Conservation (phyloP, 2,888 invertebrate genomes). For the Augochlorella aurata region DNA sequence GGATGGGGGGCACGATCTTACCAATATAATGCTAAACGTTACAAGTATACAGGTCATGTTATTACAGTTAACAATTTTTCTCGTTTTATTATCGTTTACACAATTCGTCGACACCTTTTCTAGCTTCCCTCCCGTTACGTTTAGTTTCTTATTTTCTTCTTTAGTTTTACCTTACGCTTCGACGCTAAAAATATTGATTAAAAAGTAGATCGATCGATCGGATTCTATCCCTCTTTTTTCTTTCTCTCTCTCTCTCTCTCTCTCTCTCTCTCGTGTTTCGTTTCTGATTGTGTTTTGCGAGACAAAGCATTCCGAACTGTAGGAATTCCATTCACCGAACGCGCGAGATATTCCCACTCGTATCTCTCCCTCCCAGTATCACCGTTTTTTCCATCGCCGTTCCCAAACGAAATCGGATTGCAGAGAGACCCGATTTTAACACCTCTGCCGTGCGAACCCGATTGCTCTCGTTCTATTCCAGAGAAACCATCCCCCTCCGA, state of each 20-base stretch:
- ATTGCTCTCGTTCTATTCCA: background rate
- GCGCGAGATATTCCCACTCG: constrained; percentile 31
- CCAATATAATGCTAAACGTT: constrained; percentile 81
- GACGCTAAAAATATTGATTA: constrained; percentile 76
- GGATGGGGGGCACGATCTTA: constrained; percentile 78
- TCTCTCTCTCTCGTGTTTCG: background rate
- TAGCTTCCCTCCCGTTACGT: constrained; percentile 37
- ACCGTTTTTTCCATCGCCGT: constrained; percentile 11
- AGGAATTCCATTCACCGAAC: constrained; percentile 65
- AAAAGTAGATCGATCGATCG: constrained; percentile 73
- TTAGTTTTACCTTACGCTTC: constrained; percentile 63
- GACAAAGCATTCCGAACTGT: constrained; percentile 67
- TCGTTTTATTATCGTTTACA: constrained; percentile 71
- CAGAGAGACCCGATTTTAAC: background rate
- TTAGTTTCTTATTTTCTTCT: constrained; percentile 21
- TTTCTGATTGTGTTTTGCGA: constrained; percentile 58
- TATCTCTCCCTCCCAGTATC: background rate
- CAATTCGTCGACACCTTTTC: constrained; percentile 69
- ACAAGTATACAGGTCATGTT: constrained; percentile 80
- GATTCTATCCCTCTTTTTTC: background rate
- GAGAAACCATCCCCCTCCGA: background rate
- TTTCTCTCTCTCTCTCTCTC: background rate
- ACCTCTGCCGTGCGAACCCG: background rate
- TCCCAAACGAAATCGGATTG: constrained; percentile 39
- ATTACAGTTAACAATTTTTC: constrained; percentile 80